Evolutionary conservation across 2,797 vertebrate genomes (phyloP).

Genomic region (Mus caroli): DNA sequence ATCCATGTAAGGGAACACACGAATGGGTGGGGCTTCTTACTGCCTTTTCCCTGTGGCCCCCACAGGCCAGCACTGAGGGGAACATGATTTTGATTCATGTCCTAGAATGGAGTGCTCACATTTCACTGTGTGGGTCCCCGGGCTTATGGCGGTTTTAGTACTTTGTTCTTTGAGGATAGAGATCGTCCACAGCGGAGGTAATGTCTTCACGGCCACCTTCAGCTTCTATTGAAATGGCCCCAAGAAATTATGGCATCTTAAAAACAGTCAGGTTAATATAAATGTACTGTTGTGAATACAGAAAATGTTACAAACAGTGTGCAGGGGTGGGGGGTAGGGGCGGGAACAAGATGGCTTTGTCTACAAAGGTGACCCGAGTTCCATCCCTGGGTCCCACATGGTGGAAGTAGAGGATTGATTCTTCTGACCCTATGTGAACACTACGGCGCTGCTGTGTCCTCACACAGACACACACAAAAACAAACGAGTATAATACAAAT

Average conservation of each 20-base stretch:
- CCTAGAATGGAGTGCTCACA: background rate
- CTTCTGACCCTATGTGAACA: background rate
- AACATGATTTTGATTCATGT: background rate
- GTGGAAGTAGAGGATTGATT: background rate
- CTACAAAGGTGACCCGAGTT: background rate
- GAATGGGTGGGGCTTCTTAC: background rate
- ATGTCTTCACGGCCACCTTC: background rate
- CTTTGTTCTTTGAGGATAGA: background rate
- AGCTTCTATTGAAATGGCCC: background rate
- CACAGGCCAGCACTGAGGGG: background rate
- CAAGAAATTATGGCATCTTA: background rate
- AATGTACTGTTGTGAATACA: background rate
- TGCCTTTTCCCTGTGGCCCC: background rate
- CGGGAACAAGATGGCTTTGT: background rate
- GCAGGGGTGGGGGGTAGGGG: rapidly evolving
- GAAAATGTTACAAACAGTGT: background rate
- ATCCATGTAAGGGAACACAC: background rate
- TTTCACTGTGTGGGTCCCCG: background rate
- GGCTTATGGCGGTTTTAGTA: rapidly evolving
- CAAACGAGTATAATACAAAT: background rate
- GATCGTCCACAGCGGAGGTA: background rate
- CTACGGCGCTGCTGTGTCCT: no score
- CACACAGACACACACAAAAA: background rate
- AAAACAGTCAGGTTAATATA: background rate
- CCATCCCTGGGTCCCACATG: no score